These are phyloP conservation scores for Streptopelia turtur DNA, from an alignment of 2,797 vertebrate species.

Conservation along the genomic window DNA sequence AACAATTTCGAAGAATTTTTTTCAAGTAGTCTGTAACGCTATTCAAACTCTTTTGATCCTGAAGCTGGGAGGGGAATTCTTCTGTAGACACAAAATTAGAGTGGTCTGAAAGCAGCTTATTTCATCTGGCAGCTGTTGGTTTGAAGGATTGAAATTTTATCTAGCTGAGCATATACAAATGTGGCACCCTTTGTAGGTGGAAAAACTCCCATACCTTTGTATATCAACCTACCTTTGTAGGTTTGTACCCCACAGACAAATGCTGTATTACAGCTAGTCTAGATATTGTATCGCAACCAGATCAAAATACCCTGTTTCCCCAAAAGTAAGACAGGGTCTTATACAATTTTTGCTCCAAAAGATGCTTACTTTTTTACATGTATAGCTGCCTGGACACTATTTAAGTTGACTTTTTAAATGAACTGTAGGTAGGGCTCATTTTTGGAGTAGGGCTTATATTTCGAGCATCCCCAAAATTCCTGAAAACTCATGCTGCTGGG, in stretches of 20 bases:
- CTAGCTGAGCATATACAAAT: fast-evolving
- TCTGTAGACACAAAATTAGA: background rate
- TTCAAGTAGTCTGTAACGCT: background rate
- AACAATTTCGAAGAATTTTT: background rate
- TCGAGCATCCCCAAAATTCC: too few relatives aligned
- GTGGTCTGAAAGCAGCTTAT: background rate
- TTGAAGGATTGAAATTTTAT: background rate
- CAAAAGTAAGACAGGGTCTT: too few relatives aligned
- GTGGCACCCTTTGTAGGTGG: fast-evolving
- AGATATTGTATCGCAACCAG: background rate
- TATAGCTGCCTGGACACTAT: too few relatives aligned
- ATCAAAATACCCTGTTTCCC: background rate
- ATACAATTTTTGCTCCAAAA: too few relatives aligned
- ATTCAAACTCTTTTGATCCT: background rate
- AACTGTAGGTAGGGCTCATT: too few relatives aligned
- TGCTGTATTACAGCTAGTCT: background rate
- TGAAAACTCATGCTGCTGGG: too few relatives aligned
- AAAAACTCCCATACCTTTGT: too few relatives aligned
- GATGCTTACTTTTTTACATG: too few relatives aligned
- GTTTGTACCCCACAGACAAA: background rate
- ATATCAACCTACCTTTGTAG: background rate
- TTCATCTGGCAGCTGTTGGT: background rate
- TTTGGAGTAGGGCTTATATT: too few relatives aligned
- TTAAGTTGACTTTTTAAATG: too few relatives aligned
- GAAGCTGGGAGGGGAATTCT: background rate